phyloP scores from a whole-genome alignment of 2,113 vertebrate genomes.

The Salvelinus fontinalis region DNA sequence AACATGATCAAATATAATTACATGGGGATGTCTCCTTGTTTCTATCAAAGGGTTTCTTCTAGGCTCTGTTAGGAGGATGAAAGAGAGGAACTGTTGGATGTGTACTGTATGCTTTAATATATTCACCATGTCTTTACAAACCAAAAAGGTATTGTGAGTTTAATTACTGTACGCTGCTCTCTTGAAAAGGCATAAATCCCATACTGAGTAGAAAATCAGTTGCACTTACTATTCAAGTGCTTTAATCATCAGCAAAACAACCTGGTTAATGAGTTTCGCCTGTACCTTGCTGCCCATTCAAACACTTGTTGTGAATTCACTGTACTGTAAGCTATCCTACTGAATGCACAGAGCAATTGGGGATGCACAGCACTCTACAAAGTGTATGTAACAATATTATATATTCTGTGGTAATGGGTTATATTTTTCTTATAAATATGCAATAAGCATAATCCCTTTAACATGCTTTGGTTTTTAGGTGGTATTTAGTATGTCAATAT shows the following conservation, averaged over 20 bases:
- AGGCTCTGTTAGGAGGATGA: conserved; percentile 45
- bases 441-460: not conserved
- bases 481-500: not conserved
- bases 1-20: conserved; percentile 66
- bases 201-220: conserved; percentile 39
- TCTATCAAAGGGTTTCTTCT: conserved; percentile 57
- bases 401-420: too few relatives aligned
- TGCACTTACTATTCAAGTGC: conserved; percentile 34
- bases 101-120: conserved; percentile 38
- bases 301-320: not conserved
- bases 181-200: conserved; percentile 44
- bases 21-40: conserved; percentile 66
- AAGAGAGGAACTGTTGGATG: conserved; percentile 51
- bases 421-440: not conserved
- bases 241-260: conserved; percentile 28
- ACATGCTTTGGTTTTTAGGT: not conserved
- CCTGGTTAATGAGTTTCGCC: conserved; percentile 19
- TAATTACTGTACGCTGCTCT: conserved; percentile 29
- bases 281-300: too few relatives aligned
- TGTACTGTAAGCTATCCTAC: too few relatives aligned
- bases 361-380: too few relatives aligned
- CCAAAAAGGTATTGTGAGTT: conserved; percentile 48
- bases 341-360: too few relatives aligned
- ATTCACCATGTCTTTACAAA: conserved; percentile 52
- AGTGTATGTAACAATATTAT: too few relatives aligned